Base-by-base conservation (phyloP, 2,888 invertebrate genomes). In the Hydrotaea cyrtoneurina region DNA sequence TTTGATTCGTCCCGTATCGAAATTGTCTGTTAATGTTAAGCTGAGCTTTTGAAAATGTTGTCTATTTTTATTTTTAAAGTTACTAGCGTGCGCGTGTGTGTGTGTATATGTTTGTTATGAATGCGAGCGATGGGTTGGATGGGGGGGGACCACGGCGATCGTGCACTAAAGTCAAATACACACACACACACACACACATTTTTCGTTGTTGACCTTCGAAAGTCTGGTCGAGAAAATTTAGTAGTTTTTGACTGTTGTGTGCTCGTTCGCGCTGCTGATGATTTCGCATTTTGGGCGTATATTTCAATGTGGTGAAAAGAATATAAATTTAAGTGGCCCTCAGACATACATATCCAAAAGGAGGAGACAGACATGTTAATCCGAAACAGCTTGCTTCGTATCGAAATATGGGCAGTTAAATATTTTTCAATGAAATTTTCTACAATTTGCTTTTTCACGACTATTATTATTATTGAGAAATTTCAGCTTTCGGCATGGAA, bases 191-290 rank as follows among this genome's bases (percentile, higher is more conserved):
- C n/a, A n/a, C n/a, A n/a, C 43, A 69, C 69, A 46, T 23, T 46
- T 69, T 78, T 76, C 46, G 53, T 76, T 31, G 66, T 53, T 81
- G 84, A 79, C 84, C 84, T 85, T 85, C 81, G 75, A 81, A 81
- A 76, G 59, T 76, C 78, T 81, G 39, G 21, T 46, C 17, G 78
- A 39, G 36, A 72, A 80, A 80, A 78, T 71, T 69, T 19, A 78
- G 17, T 53, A 36, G 36, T 50, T 66, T 59, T 55, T 39, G 69
- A 62, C 4, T 62, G 26, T 26, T 31, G 26, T 50, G 13, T 2
- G 13, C 2, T 26, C 23, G 26, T 15, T n/a, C 8, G 13, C n/a
- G 39, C 10, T 39, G 39, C 39, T 39, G 39, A 2, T 39, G 7
- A 39, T 62, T 31, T 62, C 31, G 17, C 19, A 57, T 57, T 57